Base-by-base conservation (phyloP, 2,113 vertebrate genomes). In the Rhodinocichla rosea region DNA sequence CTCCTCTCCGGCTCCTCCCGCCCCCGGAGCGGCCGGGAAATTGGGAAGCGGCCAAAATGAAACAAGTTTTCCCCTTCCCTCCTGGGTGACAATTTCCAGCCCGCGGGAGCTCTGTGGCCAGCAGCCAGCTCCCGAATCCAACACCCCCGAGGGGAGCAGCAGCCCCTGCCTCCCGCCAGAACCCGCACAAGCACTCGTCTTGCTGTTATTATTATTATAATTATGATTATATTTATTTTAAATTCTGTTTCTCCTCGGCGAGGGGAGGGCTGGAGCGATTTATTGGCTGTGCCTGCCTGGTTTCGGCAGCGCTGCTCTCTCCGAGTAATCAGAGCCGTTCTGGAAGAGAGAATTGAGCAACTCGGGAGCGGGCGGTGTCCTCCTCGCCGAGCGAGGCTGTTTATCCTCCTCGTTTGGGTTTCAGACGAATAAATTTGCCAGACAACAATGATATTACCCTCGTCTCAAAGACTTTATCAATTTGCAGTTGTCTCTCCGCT, bases 381-480 rank as follows among this genome's bases (percentile, higher is more conserved):
- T 90, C 83, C 91, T 89, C 67, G 2, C 71, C 20, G 2, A 65
- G 88, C 8, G 4, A 67, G 88, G 80, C 85, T 83, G 86, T 92
- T 90, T 86, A 81, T 89, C 83, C 96, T 92, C 56, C 89, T 74
- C 42, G 9, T n/a, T 52, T 30, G 76, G 55, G 53, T 63, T 94
- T 67, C 83, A 81, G 89, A 65, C 39, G 94, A 89, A 96, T 94
- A 92, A 74, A 95, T 94, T 86, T 78, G 87, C 92, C 92, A 95
- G 94, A 42, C 95, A 93, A 90, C 86, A 77, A 76, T 39, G 89
- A 81, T 90, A 94, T 93, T 92, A 89, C 39, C 88, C 63, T 52
- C 4, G 15, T 87, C 94, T 94, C 94, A 37, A 94, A 92, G 96
- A 89, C 91, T 84, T 96, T 81, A 95, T 97, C 96, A 93, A 92